Base-by-base conservation (phyloP, 1,140 invertebrate genomes). In the Euura lappo region DNA sequence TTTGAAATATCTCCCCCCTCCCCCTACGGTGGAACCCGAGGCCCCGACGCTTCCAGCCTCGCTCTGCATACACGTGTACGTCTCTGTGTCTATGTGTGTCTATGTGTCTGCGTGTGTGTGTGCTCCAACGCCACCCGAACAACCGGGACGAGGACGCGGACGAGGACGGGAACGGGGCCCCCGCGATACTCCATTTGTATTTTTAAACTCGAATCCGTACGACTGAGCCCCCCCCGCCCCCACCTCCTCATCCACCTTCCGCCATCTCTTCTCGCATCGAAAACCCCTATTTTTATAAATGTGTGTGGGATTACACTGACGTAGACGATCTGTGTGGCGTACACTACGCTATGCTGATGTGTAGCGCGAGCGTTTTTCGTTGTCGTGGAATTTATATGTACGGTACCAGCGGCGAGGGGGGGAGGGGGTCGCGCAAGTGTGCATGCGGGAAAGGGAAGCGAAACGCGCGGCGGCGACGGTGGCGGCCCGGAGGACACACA, bases 131-230 rank as follows among this genome's bases (percentile, higher is more conserved):
- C 28, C 28, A 28, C 28, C 28, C 28, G 28, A 28, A 28, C 28
- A 28, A 28, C 28, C 28, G 28, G 28, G 28, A 28, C 28, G 28
- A 28, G 28, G 28, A 79, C 81, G 82, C 0, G 28, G 28, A 28
- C 28, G 28, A 28, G 28, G 28, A 28, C 28, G 28, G 28, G 28
- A 28, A 28, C 28, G 28, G 28, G 28, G 28, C 28, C 28, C 28
- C 28, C 28, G 85, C 85, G 84, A 86, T 86, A 86, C 85, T 86
- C 85, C 84, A 86, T 86, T 86, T 86, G 85, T 86, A 86, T 86
- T 86, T 86, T 86, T 86, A 86, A 86, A 86, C 85, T 85, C 82
- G 85, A 86, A 86, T 86, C 83, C 84, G 73, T 75, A 71, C 72
- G 75, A 70, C 71, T 75, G 74, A 69, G 76, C 69, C 67, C 45